Evolutionary conservation across 2,888 invertebrate genomes (phyloP), one percentile per base, ranked within the genome.

Genomic region (Cephalotes varians): DNA sequence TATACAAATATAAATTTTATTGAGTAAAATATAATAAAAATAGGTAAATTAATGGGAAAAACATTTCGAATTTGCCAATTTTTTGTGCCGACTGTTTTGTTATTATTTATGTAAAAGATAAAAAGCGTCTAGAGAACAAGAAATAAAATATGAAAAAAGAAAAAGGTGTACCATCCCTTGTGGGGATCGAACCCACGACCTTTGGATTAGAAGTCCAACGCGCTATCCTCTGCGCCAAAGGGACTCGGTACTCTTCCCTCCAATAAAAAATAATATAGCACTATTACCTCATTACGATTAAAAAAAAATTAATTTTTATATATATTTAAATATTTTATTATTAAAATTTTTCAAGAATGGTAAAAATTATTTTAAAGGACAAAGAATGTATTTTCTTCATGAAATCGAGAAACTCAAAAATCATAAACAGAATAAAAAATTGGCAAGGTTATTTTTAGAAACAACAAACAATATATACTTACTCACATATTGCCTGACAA

Each of bases 211-310:
- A 93, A 93, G 93, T 93, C 94, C 93, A 94, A 94, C 93, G 93
- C 93, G 93, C 93, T 94, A 94, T 94, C 93, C 93, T 94, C 93
- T 94, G 93, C 93, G 93, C 93, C 93, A 94, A 93, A 94, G 93
- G 93, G 93, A 94, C 94, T 85, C 88, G 86, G n/a, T 37, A 28
- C 0, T 1, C 7, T 1, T 44, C 9, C 37, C 37, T 64, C 25
- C 40, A 54, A 69, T 69, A 37, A 21, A 69, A 69, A 28, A 60
- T 62, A 12, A 80, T 60, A 31, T 67, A 69, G 7, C n/a, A 1
- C n/a, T 5, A n/a, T 15, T n/a, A 37, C 62, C 62, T 67, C 56
- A 31, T 64, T 9, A 4, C 0, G 6, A n/a, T 40, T 25, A 47
- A 67, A 21, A 56, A 28, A 58, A 18, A 6, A 64, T 15, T 31